These are phyloP conservation scores for Tigriopus californicus DNA, from an alignment of 2,888 invertebrate species.

Conservation along the genomic window DNA sequence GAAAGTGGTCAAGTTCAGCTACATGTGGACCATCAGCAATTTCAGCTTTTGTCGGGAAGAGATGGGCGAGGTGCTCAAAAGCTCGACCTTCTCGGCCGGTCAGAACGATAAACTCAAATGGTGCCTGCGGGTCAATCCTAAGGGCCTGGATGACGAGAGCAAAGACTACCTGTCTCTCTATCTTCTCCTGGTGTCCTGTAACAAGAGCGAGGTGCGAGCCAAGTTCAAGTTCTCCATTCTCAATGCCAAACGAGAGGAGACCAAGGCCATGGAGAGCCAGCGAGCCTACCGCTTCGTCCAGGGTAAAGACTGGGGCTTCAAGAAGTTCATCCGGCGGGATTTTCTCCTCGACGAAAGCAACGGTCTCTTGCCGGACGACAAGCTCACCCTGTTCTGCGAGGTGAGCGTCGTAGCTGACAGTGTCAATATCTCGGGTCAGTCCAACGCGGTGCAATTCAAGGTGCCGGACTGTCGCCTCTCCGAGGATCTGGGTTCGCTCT, in stretches of 20 bases:
- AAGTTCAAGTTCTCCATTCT: conserved; percentile 99
- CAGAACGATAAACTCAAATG: conserved; percentile 99
- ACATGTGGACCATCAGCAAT: conserved; percentile 99
- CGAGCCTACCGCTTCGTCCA: conserved; percentile 92
- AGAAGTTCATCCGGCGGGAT: conserved; percentile 97
- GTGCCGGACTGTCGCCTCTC: conserved; percentile 70
- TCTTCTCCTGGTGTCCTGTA: conserved; percentile 95
- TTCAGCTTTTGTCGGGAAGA: conserved; percentile 99
- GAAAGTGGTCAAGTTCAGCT: conserved; percentile 99
- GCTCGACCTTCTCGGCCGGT: conserved; percentile 97
- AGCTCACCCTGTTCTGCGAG: conserved; percentile 98
- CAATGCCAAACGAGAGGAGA: conserved; percentile 99
- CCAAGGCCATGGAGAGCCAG: conserved; percentile 93
- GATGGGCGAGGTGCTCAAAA: conserved; percentile 99
- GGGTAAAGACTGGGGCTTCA: conserved; percentile 99
- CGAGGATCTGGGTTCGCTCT: conserved; percentile 82
- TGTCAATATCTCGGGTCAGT: conserved; percentile 96
- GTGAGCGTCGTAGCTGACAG: conserved; percentile 46
- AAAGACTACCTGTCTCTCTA: conserved; percentile 99
- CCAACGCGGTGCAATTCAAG: conserved; percentile 91
- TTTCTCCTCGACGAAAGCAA: conserved; percentile 97
- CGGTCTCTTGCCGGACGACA: conserved; percentile 93
- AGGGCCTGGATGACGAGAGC: conserved; percentile 98
- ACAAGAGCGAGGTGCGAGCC: conserved; percentile 98
- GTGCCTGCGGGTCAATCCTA: conserved; percentile 99